phyloP scores from a whole-genome alignment of 2,888 invertebrate genomes.

The Apamea sordens region DNA sequence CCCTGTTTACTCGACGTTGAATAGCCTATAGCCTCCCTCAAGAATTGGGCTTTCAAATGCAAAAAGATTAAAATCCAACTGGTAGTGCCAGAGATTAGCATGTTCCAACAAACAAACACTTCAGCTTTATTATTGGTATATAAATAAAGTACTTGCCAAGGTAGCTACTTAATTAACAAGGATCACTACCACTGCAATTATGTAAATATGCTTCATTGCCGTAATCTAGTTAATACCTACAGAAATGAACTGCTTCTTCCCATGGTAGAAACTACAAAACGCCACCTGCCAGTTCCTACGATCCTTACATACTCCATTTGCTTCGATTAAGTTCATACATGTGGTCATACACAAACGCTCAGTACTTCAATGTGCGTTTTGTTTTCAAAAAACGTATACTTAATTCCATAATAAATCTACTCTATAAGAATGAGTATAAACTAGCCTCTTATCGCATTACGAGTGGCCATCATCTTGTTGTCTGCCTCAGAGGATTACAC shows the following conservation, averaged over 20 bases:
- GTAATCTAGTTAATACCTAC: not conserved
- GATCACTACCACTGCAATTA: too few species aligned
- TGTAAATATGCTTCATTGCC: not conserved
- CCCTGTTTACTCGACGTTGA: too few species aligned
- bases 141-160: not conserved
- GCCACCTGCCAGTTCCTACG: not conserved
- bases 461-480: conserved; percentile 4
- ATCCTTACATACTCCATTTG: not conserved
- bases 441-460: not conserved
- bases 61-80: too few species aligned
- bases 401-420: not conserved
- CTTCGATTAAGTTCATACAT: not conserved
- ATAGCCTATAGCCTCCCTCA: too few species aligned
- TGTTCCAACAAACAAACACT: too few species aligned
- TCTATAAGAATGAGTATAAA: not conserved
- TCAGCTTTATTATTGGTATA: too few species aligned
- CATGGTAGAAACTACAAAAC: not conserved
- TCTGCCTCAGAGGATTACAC: not conserved
- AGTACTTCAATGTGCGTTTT: not conserved
- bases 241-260: not conserved
- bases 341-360: not conserved
- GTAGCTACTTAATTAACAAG: not conserved
- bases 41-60: too few species aligned
- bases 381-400: not conserved
- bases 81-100: too few species aligned